Evolutionary conservation across 2,888 invertebrate genomes (phyloP).

Genomic region (Venusia cambrica): DNA sequence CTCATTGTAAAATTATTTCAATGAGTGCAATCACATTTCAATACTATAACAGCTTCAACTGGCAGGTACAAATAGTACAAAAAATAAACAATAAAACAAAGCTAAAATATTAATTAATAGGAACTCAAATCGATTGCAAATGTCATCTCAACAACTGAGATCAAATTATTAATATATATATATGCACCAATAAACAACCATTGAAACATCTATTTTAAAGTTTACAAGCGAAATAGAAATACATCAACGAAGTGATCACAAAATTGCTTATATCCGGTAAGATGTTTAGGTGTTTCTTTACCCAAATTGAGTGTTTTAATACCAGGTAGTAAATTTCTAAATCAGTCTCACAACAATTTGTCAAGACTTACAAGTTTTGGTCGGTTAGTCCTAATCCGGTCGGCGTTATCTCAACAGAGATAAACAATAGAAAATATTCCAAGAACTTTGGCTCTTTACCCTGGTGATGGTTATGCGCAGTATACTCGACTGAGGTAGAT

Average conservation of each 20-base stretch:
- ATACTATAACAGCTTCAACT: conserved; percentile 30
- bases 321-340: conserved; percentile 36
- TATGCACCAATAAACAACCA: background rate
- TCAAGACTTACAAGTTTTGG: conserved; percentile 37
- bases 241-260: too few species aligned
- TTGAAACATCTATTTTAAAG: conserved; percentile 1
- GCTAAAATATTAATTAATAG: conserved; percentile 61
- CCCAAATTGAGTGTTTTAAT: background rate
- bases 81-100: conserved; percentile 54
- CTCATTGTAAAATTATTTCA: conserved; percentile 1
- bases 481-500: conserved; percentile 70
- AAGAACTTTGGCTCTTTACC: conserved; percentile 74
- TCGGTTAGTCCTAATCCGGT: conserved; percentile 36
- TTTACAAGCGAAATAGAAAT: too few species aligned
- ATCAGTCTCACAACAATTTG: conserved; percentile 63
- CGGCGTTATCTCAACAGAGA: conserved; percentile 49
- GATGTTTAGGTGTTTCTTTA: too few species aligned
- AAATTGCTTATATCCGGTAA: too few species aligned
- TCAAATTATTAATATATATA: conserved; percentile 11
- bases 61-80: conserved; percentile 47
- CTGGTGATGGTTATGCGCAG: too few species aligned
- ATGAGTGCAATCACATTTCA: background rate
- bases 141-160: conserved; percentile 18
- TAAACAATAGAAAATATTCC: conserved; percentile 64
- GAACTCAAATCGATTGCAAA: conserved; percentile 75